Evolutionary conservation across 2,113 vertebrate genomes (phyloP), one percentile per base, ranked within the genome.

Genomic region (Ivindomyrus marchei): DNA sequence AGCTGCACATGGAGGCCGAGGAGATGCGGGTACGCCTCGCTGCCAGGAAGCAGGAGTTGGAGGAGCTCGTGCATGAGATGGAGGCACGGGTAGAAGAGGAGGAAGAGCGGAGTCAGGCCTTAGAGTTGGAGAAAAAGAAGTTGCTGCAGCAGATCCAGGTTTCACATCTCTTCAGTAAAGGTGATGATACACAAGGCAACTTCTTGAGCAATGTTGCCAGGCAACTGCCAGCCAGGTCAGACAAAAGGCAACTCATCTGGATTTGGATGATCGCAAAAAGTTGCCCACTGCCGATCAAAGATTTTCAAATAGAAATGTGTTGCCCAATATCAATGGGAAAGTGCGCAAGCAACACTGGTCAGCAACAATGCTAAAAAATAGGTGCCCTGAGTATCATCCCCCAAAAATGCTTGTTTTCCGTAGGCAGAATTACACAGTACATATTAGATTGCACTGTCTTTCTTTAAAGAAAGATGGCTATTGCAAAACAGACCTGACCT

Each of bases 51-150:
- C 97, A 97, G 94, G 98, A 99, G 94, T 94, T 99, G 93, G 98
- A 99, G 93, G 98, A 99, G 93, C 97, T 99, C 91, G 95, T 99
- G 88, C 97, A 97, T 0, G 98, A 99, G 94, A 98, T 99, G 98
- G 98, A 99, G 94, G 94, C 96, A 58, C 19, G 56, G 56, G 19
- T 58, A 9, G 56, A 58, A 58, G 56, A 58, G 56, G 56, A 58
- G 56, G 56, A 58, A 24, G 56, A 58, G 42, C 95, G 96, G 0
- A 93, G 96, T 92, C 56, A 58, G 56, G 56, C 56, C 56, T 8
- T 58, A 8, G 56, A 58, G 56, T 24, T 24, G 56, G 56, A 58
- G 21, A 58, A 58, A 24, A 58, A 58, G 56, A 24, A 24, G 21
- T 8, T 58, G 56, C 56, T 58, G 19, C 56, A 58, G 56, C 56